Conservation (phyloP, 2,113 vertebrate species). For the Falcunculus frontatus region DNA sequence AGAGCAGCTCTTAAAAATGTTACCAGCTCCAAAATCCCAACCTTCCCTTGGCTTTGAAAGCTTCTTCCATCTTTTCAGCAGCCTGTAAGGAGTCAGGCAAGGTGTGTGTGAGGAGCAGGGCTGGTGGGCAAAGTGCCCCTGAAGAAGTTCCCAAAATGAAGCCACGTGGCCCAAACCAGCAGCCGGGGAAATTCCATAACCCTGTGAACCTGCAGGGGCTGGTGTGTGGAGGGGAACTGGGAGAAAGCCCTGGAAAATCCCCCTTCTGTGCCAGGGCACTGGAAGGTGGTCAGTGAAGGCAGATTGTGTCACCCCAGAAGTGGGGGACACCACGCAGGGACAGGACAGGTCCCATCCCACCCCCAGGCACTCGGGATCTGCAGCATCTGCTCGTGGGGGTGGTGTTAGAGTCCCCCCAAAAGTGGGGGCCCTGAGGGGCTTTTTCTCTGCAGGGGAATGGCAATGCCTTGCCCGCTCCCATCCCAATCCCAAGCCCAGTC, state of each 20-base stretch:
- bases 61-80: not conserved
- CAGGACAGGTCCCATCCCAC: not conserved
- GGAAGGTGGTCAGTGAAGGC: not conserved
- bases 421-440: accelerated
- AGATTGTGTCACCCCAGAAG: not conserved
- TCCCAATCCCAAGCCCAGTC: not conserved
- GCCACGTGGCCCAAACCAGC: not conserved
- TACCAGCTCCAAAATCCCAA: not conserved
- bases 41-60: not conserved
- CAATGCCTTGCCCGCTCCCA: not conserved
- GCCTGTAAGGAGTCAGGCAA: accelerated
- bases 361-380: not conserved
- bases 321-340: not conserved
- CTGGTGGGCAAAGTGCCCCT: not conserved
- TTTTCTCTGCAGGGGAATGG: not conserved
- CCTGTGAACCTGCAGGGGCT: not conserved
- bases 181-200: not conserved
- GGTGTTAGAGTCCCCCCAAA: not conserved
- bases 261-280: not conserved
- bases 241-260: not conserved
- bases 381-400: not conserved
- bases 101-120: not conserved
- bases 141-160: not conserved
- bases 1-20: not conserved
- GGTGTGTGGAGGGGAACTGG: not conserved